Evolutionary conservation across 2,888 invertebrate genomes (phyloP).

Genomic region (Teleiodes luculella): DNA sequence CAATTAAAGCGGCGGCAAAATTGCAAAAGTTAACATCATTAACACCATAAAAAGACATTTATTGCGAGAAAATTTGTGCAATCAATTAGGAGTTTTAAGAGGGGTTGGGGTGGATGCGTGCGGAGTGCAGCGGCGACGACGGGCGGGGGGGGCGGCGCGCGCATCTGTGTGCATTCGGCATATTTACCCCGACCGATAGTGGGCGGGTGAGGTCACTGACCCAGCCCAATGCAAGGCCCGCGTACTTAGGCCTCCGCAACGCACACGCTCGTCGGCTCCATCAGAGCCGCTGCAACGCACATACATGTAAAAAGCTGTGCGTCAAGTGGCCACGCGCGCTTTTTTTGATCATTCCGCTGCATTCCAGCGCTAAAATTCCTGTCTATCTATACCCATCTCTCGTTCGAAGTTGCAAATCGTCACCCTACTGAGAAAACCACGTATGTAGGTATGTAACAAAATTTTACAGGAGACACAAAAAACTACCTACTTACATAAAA

Average conservation of each 20-base stretch:
- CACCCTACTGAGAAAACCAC: too few species aligned
- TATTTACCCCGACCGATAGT: conserved; percentile 78
- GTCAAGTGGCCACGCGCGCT: conserved; percentile 69
- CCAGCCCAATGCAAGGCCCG: conserved; percentile 76
- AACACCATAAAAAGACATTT: conserved; percentile 77
- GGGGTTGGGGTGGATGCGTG: conserved; percentile 60
- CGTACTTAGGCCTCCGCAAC: conserved; percentile 69
- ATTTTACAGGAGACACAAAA: too few species aligned
- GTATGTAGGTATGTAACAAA: too few species aligned
- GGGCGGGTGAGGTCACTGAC: conserved; percentile 75
- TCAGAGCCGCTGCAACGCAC: conserved; percentile 63
- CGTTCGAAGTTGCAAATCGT: background rate
- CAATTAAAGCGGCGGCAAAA: conserved; percentile 64
- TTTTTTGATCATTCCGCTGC: conserved; percentile 48
- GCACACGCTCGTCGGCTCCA: conserved; percentile 65
- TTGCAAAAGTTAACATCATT: conserved; percentile 75
- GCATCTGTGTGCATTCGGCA: conserved; percentile 79
- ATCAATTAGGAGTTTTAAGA: conserved; percentile 78
- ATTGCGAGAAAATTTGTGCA: conserved; percentile 78
- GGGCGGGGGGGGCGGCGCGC: conserved; percentile 60
- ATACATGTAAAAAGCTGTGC: conserved; percentile 63
- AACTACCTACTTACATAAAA: too few species aligned
- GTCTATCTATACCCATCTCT: background rate
- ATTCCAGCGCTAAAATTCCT: conserved; percentile 20
- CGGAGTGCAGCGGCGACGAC: conserved; percentile 61